Percentiles rank a stretch among this genome's conserved stretches.
These are phyloP conservation scores for Phocoena phocoena DNA, from an alignment of 2,113 vertebrate genomes.

Conservation along the genomic window DNA sequence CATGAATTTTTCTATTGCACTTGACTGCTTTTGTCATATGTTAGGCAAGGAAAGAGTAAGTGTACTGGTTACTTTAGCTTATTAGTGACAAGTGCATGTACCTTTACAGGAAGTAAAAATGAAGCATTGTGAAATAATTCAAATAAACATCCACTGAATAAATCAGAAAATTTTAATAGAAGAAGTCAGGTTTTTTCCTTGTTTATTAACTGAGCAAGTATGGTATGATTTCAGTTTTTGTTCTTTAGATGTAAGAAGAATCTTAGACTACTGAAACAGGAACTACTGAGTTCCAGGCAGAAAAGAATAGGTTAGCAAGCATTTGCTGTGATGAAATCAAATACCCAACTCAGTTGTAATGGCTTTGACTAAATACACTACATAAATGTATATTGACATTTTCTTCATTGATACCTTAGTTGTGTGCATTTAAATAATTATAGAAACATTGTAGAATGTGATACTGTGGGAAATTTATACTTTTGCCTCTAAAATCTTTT, in stretches of 20 bases:
- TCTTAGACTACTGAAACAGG: slow-evolving; percentile 27
- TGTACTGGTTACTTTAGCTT: neutral
- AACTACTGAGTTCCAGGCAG: neutral
- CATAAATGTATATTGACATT: neutral
- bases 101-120: slow-evolving; percentile 21
- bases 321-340: slow-evolving; percentile 1
- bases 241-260: slow-evolving; percentile 20
- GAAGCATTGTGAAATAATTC: slow-evolving; percentile 35
- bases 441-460: slow-evolving; percentile 20
- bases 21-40: neutral
- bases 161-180: neutral
- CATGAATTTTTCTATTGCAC: neutral
- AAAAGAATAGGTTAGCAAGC: neutral
- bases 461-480: slow-evolving; percentile 12
- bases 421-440: slow-evolving; percentile 9
- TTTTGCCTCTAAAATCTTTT: slow-evolving; percentile 57
- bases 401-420: neutral
- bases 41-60: neutral
- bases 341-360: neutral
- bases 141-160: neutral
- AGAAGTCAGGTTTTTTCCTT: neutral
- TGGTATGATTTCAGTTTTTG: neutral
- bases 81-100: neutral
- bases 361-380: neutral
- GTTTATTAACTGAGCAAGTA: neutral